Conservation (phyloP, 1,140 invertebrate genomes). For the Argopecten irradians region DNA sequence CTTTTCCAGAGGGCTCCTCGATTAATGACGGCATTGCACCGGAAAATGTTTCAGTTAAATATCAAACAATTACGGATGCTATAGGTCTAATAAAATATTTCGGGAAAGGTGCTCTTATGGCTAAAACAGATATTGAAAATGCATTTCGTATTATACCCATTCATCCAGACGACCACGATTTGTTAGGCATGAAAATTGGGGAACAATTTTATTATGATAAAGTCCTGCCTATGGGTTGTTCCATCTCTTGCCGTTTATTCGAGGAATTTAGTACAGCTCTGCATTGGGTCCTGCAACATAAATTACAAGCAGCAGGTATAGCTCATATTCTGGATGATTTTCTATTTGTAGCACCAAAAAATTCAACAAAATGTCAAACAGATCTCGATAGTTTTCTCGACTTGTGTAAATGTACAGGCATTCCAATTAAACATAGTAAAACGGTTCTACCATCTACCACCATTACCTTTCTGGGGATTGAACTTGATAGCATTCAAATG, state of each 20-base stretch:
- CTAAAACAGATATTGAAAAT: slow-evolving; percentile 25
- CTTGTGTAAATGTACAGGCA: slow-evolving; percentile 14
- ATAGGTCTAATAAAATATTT: background rate
- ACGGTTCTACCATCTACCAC: background rate
- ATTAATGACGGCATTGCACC: too few species aligned
- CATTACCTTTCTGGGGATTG: slow-evolving; percentile 33
- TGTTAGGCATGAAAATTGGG: slow-evolving; percentile 31
- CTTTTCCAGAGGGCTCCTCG: background rate
- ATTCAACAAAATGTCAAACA: background rate
- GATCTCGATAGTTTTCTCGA: background rate
- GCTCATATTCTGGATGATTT: slow-evolving; percentile 43
- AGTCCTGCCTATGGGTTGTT: too few species aligned
- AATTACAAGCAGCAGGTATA: slow-evolving; percentile 28
- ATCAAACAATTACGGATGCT: background rate
- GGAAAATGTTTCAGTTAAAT: slow-evolving; percentile 19
- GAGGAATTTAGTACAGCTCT: too few species aligned
- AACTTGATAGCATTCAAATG: slow-evolving; percentile 25
- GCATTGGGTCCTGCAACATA: background rate
- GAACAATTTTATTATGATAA: background rate
- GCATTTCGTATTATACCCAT: slow-evolving; percentile 34
- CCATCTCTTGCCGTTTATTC: too few species aligned
- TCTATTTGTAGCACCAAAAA: slow-evolving; percentile 24
- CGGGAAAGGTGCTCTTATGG: background rate
- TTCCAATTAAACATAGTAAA: slow-evolving; percentile 40
- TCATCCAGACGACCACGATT: slow-evolving; percentile 8